These are phyloP conservation scores for Rhopalosiphum padi DNA, from an alignment of 1,140 invertebrate genomes.

Conservation along the genomic window DNA sequence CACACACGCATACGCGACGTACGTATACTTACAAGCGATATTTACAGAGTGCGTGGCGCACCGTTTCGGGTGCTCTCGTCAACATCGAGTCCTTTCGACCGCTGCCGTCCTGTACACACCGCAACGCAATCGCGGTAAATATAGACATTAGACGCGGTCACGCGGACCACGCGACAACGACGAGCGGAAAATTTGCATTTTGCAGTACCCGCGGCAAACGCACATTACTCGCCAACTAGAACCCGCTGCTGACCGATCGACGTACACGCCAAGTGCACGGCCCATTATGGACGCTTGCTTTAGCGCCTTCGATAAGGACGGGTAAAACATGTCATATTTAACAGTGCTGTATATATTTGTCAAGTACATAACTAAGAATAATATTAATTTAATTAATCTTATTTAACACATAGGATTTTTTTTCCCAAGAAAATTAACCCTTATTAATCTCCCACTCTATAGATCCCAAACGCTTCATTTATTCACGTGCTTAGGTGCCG, in stretches of 20 bases:
- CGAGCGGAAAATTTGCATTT: background rate
- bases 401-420: background rate
- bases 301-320: constrained; percentile 85
- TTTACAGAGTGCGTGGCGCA: background rate
- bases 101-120: background rate
- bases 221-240: background rate
- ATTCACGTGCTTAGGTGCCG: too few relatives aligned
- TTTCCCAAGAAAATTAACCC: background rate
- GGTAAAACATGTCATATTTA: constrained; percentile 63
- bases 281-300: constrained; percentile 84
- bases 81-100: background rate
- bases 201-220: background rate
- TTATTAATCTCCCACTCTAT: background rate
- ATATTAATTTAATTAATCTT: too few relatives aligned
- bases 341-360: background rate
- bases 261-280: background rate
- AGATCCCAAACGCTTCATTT: too few relatives aligned
- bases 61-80: background rate
- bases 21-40: too few relatives aligned
- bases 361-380: too few relatives aligned
- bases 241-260: background rate
- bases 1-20: background rate
- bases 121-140: background rate
- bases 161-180: background rate
- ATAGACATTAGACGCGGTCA: constrained; percentile 4